These are phyloP conservation scores for Chinchilla lanigera DNA, from an alignment of 2,113 vertebrate genomes.

Conservation along the genomic window DNA sequence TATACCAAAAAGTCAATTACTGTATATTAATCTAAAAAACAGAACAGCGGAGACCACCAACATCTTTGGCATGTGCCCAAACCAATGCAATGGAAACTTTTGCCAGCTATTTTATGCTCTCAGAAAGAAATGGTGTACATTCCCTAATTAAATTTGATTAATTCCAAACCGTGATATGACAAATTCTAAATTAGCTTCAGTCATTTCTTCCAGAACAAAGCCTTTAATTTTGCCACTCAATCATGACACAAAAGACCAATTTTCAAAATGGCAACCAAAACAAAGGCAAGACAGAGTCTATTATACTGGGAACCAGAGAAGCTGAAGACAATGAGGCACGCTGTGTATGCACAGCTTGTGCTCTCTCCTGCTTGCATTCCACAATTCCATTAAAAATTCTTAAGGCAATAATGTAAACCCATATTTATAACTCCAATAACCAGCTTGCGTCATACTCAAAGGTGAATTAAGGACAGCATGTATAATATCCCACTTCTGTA, in stretches of 20 bases:
- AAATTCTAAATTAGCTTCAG: constrained; percentile 53
- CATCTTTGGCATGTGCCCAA: not conserved
- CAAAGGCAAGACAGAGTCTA: not conserved
- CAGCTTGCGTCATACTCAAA: not conserved
- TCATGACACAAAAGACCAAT: constrained; percentile 35
- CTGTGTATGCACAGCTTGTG: not conserved
- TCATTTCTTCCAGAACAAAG: constrained; percentile 33
- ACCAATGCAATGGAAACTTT: not conserved
- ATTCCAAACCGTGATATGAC: constrained; percentile 12
- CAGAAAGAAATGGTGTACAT: constrained; percentile 19
- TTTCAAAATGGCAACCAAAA: constrained; percentile 50
- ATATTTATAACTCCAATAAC: not conserved
- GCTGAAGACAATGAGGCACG: not conserved
- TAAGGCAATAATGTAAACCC: not conserved
- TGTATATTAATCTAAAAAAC: not conserved
- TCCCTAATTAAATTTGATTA: constrained; percentile 15
- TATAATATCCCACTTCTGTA: not conserved
- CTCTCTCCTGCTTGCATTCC: not conserved
- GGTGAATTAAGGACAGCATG: not conserved
- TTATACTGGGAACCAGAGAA: not conserved
- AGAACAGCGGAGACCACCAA: constrained; percentile 23
- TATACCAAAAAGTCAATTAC: not conserved
- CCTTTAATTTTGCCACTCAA: constrained; percentile 48
- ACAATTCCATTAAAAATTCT: not conserved
- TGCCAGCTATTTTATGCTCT: not conserved